Evolutionary conservation across 2,113 vertebrate genomes (phyloP).

Genomic region (Nothoprocta pentlandii): DNA sequence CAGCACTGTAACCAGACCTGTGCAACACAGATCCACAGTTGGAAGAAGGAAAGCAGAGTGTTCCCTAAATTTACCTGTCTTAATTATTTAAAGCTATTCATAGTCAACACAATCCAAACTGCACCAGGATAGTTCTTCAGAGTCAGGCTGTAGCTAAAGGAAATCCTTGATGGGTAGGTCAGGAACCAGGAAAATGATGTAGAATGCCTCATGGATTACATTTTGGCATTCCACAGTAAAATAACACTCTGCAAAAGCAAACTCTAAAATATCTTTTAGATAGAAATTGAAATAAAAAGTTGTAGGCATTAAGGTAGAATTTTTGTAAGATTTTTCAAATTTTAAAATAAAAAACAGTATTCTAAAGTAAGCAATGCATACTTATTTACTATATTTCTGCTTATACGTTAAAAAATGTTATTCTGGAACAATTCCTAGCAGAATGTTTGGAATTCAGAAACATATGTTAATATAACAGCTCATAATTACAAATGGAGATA

Average conservation of each 20-base stretch:
- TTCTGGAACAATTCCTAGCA: neutral
- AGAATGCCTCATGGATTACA: neutral
- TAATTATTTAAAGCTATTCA: neutral
- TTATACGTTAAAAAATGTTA: neutral
- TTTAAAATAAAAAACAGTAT: neutral
- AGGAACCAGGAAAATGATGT: neutral
- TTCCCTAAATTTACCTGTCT: neutral
- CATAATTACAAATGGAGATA: neutral
- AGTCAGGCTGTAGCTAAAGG: neutral
- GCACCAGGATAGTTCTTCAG: neutral
- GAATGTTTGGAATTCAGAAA: neutral
- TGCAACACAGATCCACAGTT: fast-evolving
- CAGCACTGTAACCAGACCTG: neutral
- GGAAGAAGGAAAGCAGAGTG: neutral
- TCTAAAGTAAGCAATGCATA: neutral
- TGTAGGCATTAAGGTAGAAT: neutral
- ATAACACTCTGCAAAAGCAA: neutral
- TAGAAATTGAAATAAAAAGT: neutral
- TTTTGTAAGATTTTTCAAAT: neutral
- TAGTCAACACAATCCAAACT: neutral
- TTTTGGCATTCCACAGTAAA: neutral
- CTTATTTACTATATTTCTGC: neutral
- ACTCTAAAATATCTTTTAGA: neutral
- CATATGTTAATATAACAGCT: conserved; percentile 13
- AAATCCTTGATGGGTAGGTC: neutral